Conservation (phyloP, 23 tunicate genomes). For the Aplidium turbinatum region DNA sequence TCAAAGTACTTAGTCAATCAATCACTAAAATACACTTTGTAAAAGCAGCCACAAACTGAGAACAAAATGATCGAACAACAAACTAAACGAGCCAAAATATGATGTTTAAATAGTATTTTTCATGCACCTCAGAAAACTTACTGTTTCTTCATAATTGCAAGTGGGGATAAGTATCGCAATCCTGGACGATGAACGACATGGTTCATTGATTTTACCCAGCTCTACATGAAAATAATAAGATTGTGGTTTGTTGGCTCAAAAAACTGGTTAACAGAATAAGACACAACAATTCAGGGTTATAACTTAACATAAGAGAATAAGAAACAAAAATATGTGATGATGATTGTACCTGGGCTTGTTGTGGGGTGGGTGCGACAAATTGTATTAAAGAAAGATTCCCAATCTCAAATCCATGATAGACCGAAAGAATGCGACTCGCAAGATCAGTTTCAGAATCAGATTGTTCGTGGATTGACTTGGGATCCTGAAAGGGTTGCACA, state of each 20-base stretch:
- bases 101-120: neutral
- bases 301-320: neutral
- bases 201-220: constrained; percentile 18
- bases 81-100: neutral
- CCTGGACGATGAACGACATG: constrained; percentile 3
- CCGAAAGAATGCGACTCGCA: constrained; percentile 20
- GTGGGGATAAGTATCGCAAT: constrained; percentile 20
- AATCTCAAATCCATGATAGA: constrained; percentile 52
- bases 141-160: constrained; percentile 46
- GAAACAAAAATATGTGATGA: neutral
- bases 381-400: constrained; percentile 39
- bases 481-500: too few species aligned
- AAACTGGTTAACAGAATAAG: too few species aligned
- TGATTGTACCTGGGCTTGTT: constrained; percentile 25
- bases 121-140: constrained; percentile 6
- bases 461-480: too few species aligned
- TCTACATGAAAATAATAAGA: too few species aligned
- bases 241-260: too few species aligned
- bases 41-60: too few species aligned
- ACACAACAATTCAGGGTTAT: neutral
- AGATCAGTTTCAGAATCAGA: constrained; percentile 9
- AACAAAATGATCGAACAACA: too few species aligned
- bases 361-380: constrained; percentile 38
- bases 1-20: too few species aligned
- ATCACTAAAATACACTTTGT: too few species aligned